These are phyloP conservation scores for Xestia ashworthii DNA, from an alignment of 2,888 invertebrate species.

Conservation along the genomic window DNA sequence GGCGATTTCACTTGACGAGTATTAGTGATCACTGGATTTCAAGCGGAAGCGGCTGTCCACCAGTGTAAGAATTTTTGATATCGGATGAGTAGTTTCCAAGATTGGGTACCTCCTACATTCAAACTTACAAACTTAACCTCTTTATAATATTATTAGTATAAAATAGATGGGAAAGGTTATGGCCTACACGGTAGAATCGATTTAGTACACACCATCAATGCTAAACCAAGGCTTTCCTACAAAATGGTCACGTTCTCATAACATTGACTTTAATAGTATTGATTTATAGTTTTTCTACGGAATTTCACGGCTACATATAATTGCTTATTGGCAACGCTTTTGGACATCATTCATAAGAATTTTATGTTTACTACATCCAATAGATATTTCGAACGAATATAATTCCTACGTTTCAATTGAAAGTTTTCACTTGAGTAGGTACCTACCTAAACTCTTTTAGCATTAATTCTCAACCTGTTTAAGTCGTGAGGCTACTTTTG, in stretches of 20 bases:
- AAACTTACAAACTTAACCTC: not conserved
- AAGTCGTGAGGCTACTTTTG: too few relatives aligned
- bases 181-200: constrained; percentile 28
- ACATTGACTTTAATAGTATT: constrained; percentile 38
- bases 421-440: not conserved
- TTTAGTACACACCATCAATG: constrained; percentile 20
- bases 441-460: not conserved
- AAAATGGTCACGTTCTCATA: constrained; percentile 30
- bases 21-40: too few relatives aligned
- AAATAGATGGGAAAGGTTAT: constrained; percentile 20
- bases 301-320: constrained; percentile 13
- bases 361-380: not conserved
- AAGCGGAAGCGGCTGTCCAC: too few relatives aligned
- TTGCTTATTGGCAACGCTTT: not conserved
- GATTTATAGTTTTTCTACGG: constrained; percentile 19
- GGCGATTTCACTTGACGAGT: too few relatives aligned
- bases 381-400: not conserved
- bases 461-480: not conserved
- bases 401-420: not conserved
- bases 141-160: not conserved
- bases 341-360: not conserved
- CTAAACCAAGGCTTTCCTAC: constrained; percentile 18
- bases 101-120: not conserved
- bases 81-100: not conserved
- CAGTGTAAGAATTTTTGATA: not conserved